phyloP scores from a whole-genome alignment of 2,797 vertebrate genomes.

The Bucorvus abyssinicus region DNA sequence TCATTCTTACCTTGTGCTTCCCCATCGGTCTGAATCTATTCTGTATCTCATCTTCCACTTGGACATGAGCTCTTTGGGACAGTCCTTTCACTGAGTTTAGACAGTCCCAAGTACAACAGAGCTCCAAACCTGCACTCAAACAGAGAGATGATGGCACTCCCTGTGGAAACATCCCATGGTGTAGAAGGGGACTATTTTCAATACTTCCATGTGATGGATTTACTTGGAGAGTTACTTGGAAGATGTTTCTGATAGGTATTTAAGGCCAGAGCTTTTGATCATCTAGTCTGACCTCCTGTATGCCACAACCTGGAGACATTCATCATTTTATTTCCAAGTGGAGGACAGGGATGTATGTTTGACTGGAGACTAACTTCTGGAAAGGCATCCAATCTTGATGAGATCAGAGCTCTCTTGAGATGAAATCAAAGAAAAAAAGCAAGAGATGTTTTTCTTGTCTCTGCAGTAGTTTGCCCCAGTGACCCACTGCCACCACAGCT shows the following conservation, averaged over 20 bases:
- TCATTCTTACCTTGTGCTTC: neutral
- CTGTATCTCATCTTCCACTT: neutral
- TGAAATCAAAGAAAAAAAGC: neutral
- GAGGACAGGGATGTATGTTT: neutral
- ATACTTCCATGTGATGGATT: neutral
- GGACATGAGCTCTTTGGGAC: neutral
- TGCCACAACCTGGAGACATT: neutral
- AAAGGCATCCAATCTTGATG: neutral
- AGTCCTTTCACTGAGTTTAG: neutral
- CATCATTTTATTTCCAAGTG: neutral
- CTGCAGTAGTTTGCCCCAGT: neutral
- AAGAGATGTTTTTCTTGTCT: neutral
- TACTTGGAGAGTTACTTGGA: neutral
- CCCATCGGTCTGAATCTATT: neutral
- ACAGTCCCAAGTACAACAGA: neutral
- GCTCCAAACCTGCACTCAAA: neutral
- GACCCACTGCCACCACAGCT: neutral
- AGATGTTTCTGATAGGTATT: neutral
- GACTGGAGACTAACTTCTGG: neutral
- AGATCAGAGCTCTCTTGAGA: neutral
- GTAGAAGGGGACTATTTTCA: neutral
- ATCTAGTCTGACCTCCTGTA: neutral
- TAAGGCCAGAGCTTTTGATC: neutral
- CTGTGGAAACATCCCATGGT: rapidly evolving
- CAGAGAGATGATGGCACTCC: neutral